phyloP scores from a whole-genome alignment of 1,140 invertebrate genomes.

The Drosophila busckii region DNA sequence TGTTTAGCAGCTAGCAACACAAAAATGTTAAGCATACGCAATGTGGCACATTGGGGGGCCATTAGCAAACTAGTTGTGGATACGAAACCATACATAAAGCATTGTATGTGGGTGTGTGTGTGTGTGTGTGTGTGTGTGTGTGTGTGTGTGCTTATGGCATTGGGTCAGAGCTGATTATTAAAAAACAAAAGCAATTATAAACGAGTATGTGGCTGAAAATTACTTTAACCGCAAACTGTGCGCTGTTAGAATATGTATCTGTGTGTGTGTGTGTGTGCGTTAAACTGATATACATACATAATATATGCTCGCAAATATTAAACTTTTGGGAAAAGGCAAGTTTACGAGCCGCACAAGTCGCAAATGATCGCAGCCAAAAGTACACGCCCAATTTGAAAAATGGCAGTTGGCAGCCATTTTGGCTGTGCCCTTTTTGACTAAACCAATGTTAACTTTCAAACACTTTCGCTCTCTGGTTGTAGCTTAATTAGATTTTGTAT shows the following conservation, averaged over 20 bases:
- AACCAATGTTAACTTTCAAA: too few relatives aligned
- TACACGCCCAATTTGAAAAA: conserved; percentile 4
- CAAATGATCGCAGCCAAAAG: conserved; percentile 39
- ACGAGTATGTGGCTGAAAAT: conserved; percentile 42
- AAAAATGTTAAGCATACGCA: conserved; percentile 55
- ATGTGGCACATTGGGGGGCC: conserved; percentile 24
- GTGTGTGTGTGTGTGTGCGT: conserved; percentile 3
- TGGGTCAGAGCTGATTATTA: conserved; percentile 68
- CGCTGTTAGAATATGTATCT: conserved; percentile 30
- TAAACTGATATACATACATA: conserved; percentile 55
- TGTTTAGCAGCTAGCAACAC: conserved; percentile 21
- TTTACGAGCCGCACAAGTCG: conserved; percentile 34
- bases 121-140: conserved; percentile 3
- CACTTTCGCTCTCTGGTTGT: too few relatives aligned
- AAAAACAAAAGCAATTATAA: conserved; percentile 74
- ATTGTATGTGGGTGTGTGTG: background rate
- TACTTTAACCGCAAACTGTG: conserved; percentile 45
- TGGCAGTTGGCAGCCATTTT: conserved; percentile 13
- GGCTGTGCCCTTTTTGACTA: background rate
- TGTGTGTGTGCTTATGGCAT: conserved; percentile 8
- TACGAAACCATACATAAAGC: conserved; percentile 2
- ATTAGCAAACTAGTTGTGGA: conserved; percentile 11
- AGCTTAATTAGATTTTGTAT: too few relatives aligned
- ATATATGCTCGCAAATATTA: conserved; percentile 39
- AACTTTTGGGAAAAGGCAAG: conserved; percentile 43